Evolutionary conservation across 2,888 invertebrate genomes (phyloP), one percentile per base, ranked within the genome.

Genomic region (Aporophyla lueneburgensis): DNA sequence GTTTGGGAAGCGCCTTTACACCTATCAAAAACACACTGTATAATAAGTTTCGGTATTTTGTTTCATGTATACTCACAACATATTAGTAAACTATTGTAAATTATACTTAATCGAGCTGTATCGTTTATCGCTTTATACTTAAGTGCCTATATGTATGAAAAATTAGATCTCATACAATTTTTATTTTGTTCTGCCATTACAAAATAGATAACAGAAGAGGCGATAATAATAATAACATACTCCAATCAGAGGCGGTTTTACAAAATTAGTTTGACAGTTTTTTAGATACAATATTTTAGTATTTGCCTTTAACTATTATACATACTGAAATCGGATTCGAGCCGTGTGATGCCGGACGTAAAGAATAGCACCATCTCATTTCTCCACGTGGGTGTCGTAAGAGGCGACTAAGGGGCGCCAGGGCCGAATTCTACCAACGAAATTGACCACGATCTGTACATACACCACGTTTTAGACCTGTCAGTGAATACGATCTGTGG

Each of bases 31-130:
- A 49, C 49, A 66, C 2, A 0, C 21, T 49, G 27, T 66, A 27
- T 24, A 27, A 5, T 0, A 27, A 58, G 33, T 63, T 66, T 82
- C 62, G 69, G 74, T 71, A 79, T 24, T 84, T 78, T 73, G 76
- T 77, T 80, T 71, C 4, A 59, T 71, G 1, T 71, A 73, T 84
- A 56, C 56, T 21, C 62, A 33, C 72, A 71, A 88, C 0, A 56
- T 14, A 91, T 94, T 94, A 93, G 92, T 84, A 72, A 71, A 65
- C 65, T 78, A 86, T 90, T 93, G 94, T 92, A 86, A 95, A 93
- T 92, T 86, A 86, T 78, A 62, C 5, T n/a, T 62, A 79, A 84
- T 81, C 83, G 78, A 71, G 92, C 86, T 87, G 77, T 81, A 89
- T 86, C 89, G 83, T 89, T 92, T 91, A 91, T 88, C 90, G 79